Conservation (phyloP, 2,113 vertebrate genomes). For the Clarias batrachus region DNA sequence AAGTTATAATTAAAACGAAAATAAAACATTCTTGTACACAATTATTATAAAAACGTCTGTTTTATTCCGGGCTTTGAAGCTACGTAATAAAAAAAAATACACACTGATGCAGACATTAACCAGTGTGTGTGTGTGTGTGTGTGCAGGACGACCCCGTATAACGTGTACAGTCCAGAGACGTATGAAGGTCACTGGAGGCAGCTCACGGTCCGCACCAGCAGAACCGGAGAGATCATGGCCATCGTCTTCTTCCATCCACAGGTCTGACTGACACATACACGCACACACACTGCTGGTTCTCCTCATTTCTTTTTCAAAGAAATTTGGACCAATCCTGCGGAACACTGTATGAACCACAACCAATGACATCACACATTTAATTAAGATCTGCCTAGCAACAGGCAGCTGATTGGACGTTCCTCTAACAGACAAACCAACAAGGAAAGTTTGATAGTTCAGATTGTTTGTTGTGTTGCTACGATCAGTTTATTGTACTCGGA, state of each 20-base stretch:
- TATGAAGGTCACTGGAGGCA: constrained; percentile 96
- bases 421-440: too few relatives aligned
- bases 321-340: too few relatives aligned
- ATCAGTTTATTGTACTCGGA: background rate
- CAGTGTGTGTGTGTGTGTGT: background rate
- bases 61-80: background rate
- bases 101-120: background rate
- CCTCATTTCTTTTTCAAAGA: too few relatives aligned
- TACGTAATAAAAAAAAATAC: background rate
- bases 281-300: background rate
- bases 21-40: background rate
- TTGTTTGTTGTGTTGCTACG: too few relatives aligned
- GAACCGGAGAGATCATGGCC: constrained; percentile 84
- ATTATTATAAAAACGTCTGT: background rate
- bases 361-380: background rate
- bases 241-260: constrained; percentile 92
- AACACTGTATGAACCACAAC: too few relatives aligned
- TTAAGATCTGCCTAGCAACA: too few relatives aligned
- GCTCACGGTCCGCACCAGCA: constrained; percentile 88
- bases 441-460: too few relatives aligned
- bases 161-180: constrained; percentile 89
- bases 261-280: constrained; percentile 68
- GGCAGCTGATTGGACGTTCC: background rate
- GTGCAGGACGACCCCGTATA: constrained; percentile 83
- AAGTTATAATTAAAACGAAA: too few relatives aligned